Evolutionary conservation across 1,140 invertebrate genomes (phyloP).

Genomic region (Drosophila willistoni): DNA sequence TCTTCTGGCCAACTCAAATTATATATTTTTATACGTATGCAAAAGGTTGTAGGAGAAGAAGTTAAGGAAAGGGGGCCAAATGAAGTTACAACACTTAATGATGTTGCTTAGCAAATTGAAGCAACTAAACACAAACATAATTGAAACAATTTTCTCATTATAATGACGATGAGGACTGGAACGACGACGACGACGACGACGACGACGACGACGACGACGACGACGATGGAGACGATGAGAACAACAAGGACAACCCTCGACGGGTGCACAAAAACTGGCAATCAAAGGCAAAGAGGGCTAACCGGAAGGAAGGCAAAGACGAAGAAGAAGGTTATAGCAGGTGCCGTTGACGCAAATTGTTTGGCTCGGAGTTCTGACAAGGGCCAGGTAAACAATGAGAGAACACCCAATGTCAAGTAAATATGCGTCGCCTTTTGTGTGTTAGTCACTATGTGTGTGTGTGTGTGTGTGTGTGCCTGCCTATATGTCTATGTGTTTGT

Average conservation of each 20-base stretch:
- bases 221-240: conserved; percentile 18
- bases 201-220: conserved; percentile 8
- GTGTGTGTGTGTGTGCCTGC: not conserved
- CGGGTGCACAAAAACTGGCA: conserved; percentile 30
- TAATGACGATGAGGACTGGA: conserved; percentile 61
- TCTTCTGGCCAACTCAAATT: conserved; percentile 57
- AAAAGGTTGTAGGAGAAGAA: conserved; percentile 4
- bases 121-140: conserved; percentile 82
- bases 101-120: conserved; percentile 82
- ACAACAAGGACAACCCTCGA: conserved; percentile 8
- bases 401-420: conserved; percentile 64
- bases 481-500: not conserved
- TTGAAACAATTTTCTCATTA: conserved; percentile 82
- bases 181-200: conserved; percentile 28
- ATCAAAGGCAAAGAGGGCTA: conserved; percentile 4
- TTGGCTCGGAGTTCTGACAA: conserved; percentile 68
- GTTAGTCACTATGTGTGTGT: not conserved
- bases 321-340: conserved; percentile 36
- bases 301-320: not conserved
- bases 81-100: conserved; percentile 76
- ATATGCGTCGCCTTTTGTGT: conserved; percentile 58
- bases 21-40: conserved; percentile 53
- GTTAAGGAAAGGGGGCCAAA: conserved; percentile 25
- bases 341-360: conserved; percentile 73
- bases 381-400: conserved; percentile 69